phyloP scores from a whole-genome alignment of 2,797 vertebrate genomes.

The Pseudochaenichthys georgianus region DNA sequence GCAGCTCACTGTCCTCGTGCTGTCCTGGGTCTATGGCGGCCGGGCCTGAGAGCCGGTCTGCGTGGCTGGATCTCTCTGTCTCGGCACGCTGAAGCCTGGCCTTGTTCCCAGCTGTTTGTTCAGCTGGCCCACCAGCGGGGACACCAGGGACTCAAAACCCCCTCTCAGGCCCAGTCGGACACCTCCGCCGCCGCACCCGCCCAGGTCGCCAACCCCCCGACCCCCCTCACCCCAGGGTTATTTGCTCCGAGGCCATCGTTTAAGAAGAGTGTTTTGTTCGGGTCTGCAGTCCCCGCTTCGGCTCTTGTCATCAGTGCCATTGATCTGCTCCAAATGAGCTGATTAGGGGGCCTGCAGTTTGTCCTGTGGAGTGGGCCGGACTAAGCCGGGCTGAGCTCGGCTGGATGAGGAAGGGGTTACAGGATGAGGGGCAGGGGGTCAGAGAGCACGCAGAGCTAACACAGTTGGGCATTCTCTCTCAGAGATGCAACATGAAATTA shows the following conservation, averaged over 20 bases:
- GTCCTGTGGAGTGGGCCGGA: constrained; percentile 72
- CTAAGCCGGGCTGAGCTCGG: constrained; percentile 62
- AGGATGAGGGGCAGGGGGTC: constrained; percentile 68
- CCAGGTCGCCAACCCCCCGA: constrained; percentile 80
- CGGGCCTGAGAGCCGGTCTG: constrained; percentile 47
- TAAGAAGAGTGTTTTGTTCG: constrained; percentile 84
- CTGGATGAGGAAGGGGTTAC: constrained; percentile 50
- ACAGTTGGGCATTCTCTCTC: constrained; percentile 74
- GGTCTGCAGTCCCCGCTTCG: constrained; percentile 57
- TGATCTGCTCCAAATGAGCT: constrained; percentile 83
- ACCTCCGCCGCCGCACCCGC: constrained; percentile 74
- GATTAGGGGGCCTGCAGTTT: constrained; percentile 83
- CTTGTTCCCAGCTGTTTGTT: constrained; percentile 86
- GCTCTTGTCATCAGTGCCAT: constrained; percentile 80
- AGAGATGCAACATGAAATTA: constrained; percentile 72
- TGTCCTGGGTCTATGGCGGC: constrained; percentile 50
- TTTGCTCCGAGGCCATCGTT: constrained; percentile 81
- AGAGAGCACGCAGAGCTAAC: constrained; percentile 69
- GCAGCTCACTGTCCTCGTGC: constrained; percentile 62
- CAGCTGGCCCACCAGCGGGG: constrained; percentile 86
- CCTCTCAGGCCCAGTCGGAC: constrained; percentile 68
- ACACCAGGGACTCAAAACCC: constrained; percentile 72
- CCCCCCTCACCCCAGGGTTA: constrained; percentile 76
- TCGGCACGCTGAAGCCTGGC: constrained; percentile 71
- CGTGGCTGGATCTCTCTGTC: constrained; percentile 60